Percentiles rank a stretch among this genome's conserved stretches.
phyloP scores from a whole-genome alignment of 23 tunicate species.

The Styela plicata region DNA sequence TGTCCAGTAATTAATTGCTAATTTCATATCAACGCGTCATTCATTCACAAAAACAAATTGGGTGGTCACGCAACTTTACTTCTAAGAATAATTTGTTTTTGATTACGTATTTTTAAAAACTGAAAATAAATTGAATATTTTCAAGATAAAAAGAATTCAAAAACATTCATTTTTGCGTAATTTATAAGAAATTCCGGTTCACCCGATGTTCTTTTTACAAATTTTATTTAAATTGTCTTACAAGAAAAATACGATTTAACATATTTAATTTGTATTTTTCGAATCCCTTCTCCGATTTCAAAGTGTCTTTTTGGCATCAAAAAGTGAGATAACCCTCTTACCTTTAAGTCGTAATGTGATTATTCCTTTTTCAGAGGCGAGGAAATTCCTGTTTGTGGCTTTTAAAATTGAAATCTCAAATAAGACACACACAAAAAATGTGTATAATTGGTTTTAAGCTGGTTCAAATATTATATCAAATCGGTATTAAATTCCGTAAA shows the following conservation, averaged over 20 bases:
- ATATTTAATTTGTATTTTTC: too few species aligned
- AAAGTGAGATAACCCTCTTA: neutral
- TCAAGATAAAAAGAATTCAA: too few species aligned
- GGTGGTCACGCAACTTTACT: neutral
- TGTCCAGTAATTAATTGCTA: neutral
- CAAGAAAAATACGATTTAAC: too few species aligned
- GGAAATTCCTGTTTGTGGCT: neutral
- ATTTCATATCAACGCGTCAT: neutral
- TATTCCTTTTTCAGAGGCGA: neutral
- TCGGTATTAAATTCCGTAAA: neutral
- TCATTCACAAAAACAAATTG: neutral
- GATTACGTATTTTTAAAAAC: too few species aligned
- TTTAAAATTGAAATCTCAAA: neutral
- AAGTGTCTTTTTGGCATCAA: neutral
- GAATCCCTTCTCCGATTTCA: neutral
- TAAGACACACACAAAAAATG: neutral
- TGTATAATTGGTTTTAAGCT: neutral
- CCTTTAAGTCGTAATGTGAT: neutral
- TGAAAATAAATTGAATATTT: too few species aligned
- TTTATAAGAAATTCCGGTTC: too few species aligned
- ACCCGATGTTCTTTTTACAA: too few species aligned
- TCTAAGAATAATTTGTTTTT: neutral
- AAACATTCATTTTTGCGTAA: too few species aligned
- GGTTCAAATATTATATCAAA: neutral
- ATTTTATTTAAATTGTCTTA: too few species aligned